Evolutionary conservation across 2,113 vertebrate species (phyloP).

Genomic region (Pelmatolapia mariae): DNA sequence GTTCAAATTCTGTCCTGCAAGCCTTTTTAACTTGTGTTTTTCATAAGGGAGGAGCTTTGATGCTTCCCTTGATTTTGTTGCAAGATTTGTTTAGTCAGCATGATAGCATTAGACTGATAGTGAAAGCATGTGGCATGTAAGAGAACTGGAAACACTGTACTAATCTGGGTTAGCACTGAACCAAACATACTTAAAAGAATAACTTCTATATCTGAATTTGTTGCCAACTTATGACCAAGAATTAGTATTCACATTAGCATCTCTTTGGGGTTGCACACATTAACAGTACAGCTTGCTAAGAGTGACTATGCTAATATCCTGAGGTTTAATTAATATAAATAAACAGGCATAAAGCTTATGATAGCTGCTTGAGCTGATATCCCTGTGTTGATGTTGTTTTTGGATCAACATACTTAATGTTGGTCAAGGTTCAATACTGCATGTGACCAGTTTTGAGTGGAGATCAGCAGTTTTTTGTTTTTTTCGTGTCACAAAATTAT

Average conservation of each 20-base stretch:
- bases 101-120: background rate
- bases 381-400: background rate
- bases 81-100: background rate
- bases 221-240: background rate
- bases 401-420: background rate
- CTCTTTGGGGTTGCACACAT: background rate
- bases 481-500: background rate
- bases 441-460: background rate
- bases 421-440: background rate
- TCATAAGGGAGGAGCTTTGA: background rate
- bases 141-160: background rate
- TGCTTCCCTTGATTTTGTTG: background rate
- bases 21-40: background rate
- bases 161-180: background rate
- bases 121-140: background rate
- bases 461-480: background rate
- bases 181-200: rapidly evolving
- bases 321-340: background rate
- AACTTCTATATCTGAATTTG: background rate
- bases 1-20: background rate
- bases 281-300: background rate
- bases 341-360: background rate
- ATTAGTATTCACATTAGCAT: background rate
- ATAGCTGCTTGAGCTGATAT: background rate
- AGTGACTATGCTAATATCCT: background rate